Conservation (phyloP, 2,113 vertebrate genomes). For the Circaetus gallicus region DNA sequence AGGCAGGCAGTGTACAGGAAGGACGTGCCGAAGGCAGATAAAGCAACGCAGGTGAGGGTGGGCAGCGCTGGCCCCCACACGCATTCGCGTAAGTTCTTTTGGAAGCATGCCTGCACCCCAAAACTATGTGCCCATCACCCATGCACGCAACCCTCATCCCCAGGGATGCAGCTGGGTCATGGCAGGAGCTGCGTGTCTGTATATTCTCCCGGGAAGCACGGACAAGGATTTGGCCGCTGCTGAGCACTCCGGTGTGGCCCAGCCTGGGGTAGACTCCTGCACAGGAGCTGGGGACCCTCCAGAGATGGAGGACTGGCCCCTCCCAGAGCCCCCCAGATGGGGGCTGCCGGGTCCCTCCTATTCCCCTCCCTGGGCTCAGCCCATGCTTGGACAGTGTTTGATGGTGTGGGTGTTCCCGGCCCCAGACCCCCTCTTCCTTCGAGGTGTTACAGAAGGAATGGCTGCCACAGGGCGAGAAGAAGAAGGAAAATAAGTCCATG, state of each 20-base stretch:
- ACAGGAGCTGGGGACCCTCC: not conserved
- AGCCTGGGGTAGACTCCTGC: not conserved
- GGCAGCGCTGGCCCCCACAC: accelerated
- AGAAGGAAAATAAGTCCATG: not conserved
- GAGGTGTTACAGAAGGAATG: not conserved
- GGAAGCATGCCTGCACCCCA: not conserved
- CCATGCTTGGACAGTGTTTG: not conserved
- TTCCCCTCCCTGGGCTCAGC: not conserved
- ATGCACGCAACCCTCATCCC: accelerated
- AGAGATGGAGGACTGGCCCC: not conserved
- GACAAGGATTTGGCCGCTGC: not conserved
- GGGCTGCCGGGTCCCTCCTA: not conserved
- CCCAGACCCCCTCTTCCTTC: not conserved
- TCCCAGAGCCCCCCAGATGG: not conserved
- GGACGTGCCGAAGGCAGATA: not conserved
- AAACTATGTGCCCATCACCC: not conserved
- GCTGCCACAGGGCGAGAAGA: not conserved
- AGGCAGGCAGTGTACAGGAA: not conserved
- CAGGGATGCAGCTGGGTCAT: not conserved
- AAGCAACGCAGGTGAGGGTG: not conserved
- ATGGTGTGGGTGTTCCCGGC: not conserved
- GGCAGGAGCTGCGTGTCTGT: accelerated
- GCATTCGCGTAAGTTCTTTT: not conserved
- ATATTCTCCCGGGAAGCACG: not conserved
- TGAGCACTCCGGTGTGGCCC: not conserved